Base-by-base conservation (phyloP, 1,140 invertebrate genomes). In the Hesperophylax magnus region DNA sequence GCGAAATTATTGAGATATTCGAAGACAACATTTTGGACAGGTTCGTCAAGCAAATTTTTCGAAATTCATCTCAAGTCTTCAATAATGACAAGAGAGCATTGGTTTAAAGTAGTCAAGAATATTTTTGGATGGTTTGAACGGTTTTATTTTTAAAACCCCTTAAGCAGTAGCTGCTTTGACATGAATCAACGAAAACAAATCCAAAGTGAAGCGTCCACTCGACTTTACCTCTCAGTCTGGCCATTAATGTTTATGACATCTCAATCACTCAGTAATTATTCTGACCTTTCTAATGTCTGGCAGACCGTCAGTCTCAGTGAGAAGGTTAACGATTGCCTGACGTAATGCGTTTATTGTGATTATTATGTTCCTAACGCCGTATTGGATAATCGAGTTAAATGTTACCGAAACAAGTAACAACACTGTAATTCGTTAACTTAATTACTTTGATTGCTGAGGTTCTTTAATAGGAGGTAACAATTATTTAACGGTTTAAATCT, bases 361-460 rank as follows among this genome's bases (percentile, higher is more conserved):
- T 71, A 39, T 67, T 20, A 47, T 17, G 9, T 27, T 71, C 31
- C 67, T 47, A 20, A 52, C 17, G 18, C 39, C 7, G 31, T 20
- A 71, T 71, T 71, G 47, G 31, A 71, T 53, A 71, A 71, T 71
- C 39, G 67, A 71, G 67, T 71, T 47, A 71, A 71, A 47, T 47
- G 31, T 71, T 71, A 71, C 39, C 9, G 39, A 47, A 52, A 22
- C 39, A 53, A 20, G 47, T 71, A 52, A 20, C 65, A 18, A 34
- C 31, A 53, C 17, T 53, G 18, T 71, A 71, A 71, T 71, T 71
- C 67, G 67, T 71, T 71, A 20, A 71, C 39, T 52, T 52, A 71
- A 71, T 52, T 71, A n/a, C n/a, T 71, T 52, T 52, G n/a, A 71
- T 31, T 67, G 15, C 63, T 18, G 61, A 6, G 14, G 67, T 52